A percentile compares a stretch with the other conserved stretches of the same genome.
Conservation (phyloP, 1,140 invertebrate species). For the Pseudomyrmex flavicornis region DNA sequence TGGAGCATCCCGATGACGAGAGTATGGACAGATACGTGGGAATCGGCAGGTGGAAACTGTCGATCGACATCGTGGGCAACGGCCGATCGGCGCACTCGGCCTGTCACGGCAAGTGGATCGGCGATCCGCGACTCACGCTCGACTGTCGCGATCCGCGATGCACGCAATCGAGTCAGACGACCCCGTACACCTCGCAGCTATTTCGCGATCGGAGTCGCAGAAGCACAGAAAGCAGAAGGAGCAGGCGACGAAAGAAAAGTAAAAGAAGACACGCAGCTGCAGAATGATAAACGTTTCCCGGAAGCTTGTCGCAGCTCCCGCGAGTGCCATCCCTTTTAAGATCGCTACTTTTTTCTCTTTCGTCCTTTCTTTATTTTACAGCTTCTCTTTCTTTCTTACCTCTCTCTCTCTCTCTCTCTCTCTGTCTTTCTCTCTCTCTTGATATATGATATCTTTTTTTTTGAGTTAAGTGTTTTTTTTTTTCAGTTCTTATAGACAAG, state of each 20-base stretch:
- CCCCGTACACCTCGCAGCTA: slow-evolving; percentile 17
- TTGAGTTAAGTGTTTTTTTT: background rate
- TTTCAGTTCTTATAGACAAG: too few species aligned
- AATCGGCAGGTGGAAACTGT: slow-evolving; percentile 76
- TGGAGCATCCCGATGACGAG: slow-evolving; percentile 63
- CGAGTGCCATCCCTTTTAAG: slow-evolving; percentile 13
- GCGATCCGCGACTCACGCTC: slow-evolving; percentile 61
- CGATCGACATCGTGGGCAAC: slow-evolving; percentile 58
- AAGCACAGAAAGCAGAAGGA: slow-evolving; percentile 32
- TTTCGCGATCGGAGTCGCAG: slow-evolving; percentile 13
- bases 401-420: too few species aligned
- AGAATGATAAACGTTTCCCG: slow-evolving; percentile 33
- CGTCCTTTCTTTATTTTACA: too few species aligned
- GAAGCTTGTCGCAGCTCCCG: background rate
- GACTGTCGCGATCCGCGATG: slow-evolving; percentile 56
- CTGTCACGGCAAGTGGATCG: slow-evolving; percentile 78
- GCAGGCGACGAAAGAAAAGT: slow-evolving; percentile 33
- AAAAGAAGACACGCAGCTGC: slow-evolving; percentile 26
- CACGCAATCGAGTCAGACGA: background rate
- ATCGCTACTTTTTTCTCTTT: background rate
- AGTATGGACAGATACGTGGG: slow-evolving; percentile 61
- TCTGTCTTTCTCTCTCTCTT: background rate
- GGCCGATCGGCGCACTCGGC: slow-evolving; percentile 24
- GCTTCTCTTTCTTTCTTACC: background rate
- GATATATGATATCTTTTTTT: slow-evolving; percentile 16